A percentile compares a stretch with the other conserved stretches of the same genome.
These are phyloP conservation scores for Vulpes ferrilata DNA, from an alignment of 2,113 vertebrate species.

Conservation along the genomic window DNA sequence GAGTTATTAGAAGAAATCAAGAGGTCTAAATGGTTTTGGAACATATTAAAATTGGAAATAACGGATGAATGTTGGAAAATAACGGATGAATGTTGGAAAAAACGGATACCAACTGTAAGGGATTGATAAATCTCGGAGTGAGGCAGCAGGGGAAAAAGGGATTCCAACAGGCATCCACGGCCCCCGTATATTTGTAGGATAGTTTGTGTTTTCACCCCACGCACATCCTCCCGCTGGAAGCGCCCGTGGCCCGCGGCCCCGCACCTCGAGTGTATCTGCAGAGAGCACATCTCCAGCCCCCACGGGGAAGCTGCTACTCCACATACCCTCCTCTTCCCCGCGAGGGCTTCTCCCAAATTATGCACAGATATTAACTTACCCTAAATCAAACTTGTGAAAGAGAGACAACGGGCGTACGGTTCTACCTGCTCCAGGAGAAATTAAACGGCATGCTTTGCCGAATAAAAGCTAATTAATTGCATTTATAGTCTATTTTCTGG, in stretches of 20 bases:
- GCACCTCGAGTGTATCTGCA: neutral
- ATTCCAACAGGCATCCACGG: rapidly evolving
- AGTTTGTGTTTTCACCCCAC: rapidly evolving
- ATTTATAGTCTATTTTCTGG: conserved; percentile 47
- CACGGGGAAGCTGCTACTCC: rapidly evolving
- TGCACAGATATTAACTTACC: neutral
- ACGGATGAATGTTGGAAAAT: too few relatives aligned
- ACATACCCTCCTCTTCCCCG: neutral
- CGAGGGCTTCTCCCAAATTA: neutral
- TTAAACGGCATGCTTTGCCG: neutral
- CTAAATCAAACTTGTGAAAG: neutral
- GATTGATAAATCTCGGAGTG: rapidly evolving
- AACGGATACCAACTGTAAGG: neutral
- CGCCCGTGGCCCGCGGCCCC: rapidly evolving
- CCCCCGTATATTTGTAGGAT: rapidly evolving
- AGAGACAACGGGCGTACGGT: neutral
- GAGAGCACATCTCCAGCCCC: neutral
- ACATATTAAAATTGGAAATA: neutral
- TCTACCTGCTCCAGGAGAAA: neutral
- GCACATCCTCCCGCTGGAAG: neutral
- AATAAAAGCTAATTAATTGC: conserved; percentile 47
- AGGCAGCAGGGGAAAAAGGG: neutral
- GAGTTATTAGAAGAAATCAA: neutral
- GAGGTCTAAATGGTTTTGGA: neutral
- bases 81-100: neutral